These are phyloP conservation scores for Rhinophrynus dorsalis DNA, from an alignment of 2,797 vertebrate genomes.

Conservation along the genomic window DNA sequence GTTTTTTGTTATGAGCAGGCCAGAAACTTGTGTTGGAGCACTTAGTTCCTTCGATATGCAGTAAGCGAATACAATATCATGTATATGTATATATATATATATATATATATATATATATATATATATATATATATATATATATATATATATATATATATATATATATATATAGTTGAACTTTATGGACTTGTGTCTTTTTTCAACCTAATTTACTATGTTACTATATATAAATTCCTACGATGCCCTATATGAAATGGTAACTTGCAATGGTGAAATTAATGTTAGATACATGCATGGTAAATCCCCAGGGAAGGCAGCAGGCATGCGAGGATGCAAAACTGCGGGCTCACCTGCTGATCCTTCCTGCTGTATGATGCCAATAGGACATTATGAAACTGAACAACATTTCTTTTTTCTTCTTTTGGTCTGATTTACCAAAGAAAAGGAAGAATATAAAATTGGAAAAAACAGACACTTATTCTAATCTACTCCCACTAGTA, in stretches of 20 bases:
- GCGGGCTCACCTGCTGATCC: slow-evolving; percentile 65
- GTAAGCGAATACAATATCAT: no score
- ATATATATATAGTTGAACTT: no score
- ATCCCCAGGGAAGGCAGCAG: slow-evolving; percentile 4
- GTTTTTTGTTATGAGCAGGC: no score
- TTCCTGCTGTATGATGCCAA: slow-evolving; percentile 42
- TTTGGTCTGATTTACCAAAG: slow-evolving; percentile 67
- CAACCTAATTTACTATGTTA: no score
- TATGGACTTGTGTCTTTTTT: no score
- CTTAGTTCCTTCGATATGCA: no score
- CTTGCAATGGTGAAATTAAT: neutral
- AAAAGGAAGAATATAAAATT: slow-evolving; percentile 49
- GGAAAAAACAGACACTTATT: slow-evolving; percentile 14
- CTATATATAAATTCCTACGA: no score
- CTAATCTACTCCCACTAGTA: neutral
- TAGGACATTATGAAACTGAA: slow-evolving; percentile 71
- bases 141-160: no score
- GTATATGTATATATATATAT: no score
- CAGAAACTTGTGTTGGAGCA: no score
- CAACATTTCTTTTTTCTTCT: slow-evolving; percentile 82
- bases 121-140: no score
- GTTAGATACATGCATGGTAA: neutral
- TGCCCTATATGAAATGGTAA: neutral
- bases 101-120: no score
- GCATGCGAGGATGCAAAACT: slow-evolving; percentile 25